Conservation (phyloP, 1,140 invertebrate species). For the Melanaphis sacchari region DNA sequence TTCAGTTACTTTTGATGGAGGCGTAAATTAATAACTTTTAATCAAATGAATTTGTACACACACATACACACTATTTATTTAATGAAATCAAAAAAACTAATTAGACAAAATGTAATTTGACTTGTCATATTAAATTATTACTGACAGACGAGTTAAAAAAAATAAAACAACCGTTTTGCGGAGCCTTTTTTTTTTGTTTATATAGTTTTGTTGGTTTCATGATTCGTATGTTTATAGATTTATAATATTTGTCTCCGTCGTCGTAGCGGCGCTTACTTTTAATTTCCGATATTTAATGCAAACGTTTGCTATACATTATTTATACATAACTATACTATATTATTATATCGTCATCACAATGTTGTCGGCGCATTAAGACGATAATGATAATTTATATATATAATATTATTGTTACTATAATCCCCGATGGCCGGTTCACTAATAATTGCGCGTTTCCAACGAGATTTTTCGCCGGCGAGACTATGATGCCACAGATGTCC, state of each 20-base stretch:
- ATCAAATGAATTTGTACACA: neutral
- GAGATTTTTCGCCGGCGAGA: neutral
- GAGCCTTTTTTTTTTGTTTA: neutral
- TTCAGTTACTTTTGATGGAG: neutral
- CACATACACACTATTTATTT: too few relatives aligned
- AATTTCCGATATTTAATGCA: neutral
- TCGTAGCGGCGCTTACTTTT: neutral
- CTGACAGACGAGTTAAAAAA: neutral
- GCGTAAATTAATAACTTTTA: neutral
- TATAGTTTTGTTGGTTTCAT: neutral
- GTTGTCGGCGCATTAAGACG: neutral
- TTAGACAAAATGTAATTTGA: neutral
- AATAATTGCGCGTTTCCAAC: neutral
- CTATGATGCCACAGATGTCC: neutral
- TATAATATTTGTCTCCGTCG: neutral
- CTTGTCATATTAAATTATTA: neutral
- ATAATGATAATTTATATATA: neutral
- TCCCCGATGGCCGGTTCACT: neutral
- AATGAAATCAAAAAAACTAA: neutral
- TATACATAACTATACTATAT: neutral
- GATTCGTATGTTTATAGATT: neutral
- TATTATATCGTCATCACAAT: neutral
- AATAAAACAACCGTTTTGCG: neutral
- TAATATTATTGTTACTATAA: neutral
- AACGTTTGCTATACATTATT: neutral